Evolutionary conservation across 1,140 invertebrate species (phyloP), one percentile per base, ranked within the genome.

Genomic region (Formica exsecta): DNA sequence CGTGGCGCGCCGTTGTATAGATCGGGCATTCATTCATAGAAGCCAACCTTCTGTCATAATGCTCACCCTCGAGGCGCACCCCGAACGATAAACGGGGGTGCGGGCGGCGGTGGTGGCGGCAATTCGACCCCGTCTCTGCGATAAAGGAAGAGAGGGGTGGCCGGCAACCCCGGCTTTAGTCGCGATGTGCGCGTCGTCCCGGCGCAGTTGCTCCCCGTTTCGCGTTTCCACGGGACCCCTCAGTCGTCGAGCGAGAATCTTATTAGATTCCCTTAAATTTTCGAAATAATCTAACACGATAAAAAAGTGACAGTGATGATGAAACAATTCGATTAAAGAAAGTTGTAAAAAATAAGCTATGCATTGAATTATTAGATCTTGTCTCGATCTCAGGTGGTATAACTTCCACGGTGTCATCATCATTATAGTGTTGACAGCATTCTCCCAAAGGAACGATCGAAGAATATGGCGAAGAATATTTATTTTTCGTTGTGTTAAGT

Each of bases 41-140:
- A 90, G 81, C 76, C 86, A 79, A 90, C 77, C 81, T 90, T 87
- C 88, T 90, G 88, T 90, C 76, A 87, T 86, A 90, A 87, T 87
- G 61, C 61, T 73, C 81, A 64, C 65, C 86, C 85, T 86, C 66
- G 38, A 87, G 62, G 76, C 62, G 81, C 85, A 51, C 64, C 73
- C 51, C 68, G 38, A 61, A 71, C 65, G 74, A 76, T 65, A 32
- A 57, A 86, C 64, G 41, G 22, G 77, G 79, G 68, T 81, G 79
- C 66, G 25, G 44, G 36, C 83, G n/a, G 76, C 68, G 44, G 32
- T 44, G 59, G 74, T 22, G 41, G 51, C 51, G 73, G 77, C 62
- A 79, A 81, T 86, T 70, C 44, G 62, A 41, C 48, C 59, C 68
- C 73, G 79, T 64, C 51, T 51, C 48, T 19, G 16, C 75, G 41